Evolutionary conservation across 2,797 vertebrate genomes (phyloP).

Genomic region (Chelon auratus): DNA sequence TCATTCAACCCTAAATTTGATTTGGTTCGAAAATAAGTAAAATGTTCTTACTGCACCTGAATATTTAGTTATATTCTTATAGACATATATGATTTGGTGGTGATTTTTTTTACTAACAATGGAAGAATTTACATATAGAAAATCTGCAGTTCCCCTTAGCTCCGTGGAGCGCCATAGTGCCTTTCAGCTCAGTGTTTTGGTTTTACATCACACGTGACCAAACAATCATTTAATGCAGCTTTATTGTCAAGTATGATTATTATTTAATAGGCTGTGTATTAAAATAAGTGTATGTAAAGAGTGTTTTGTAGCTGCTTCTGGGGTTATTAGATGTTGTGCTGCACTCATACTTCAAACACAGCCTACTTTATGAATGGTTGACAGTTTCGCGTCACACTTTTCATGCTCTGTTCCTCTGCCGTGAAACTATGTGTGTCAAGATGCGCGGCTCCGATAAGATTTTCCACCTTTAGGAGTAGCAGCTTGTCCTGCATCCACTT

Average conservation of each 20-base stretch:
- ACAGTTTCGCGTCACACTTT: slow-evolving; percentile 4
- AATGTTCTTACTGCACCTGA: not conserved
- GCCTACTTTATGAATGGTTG: slow-evolving; percentile 20
- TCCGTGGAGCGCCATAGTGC: not conserved
- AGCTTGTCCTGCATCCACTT: slow-evolving; percentile 63
- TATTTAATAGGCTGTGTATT: too few species aligned
- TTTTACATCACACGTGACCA: not conserved
- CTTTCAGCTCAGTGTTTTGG: not conserved
- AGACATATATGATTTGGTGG: not conserved
- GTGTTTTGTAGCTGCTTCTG: not conserved
- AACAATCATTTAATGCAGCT: not conserved
- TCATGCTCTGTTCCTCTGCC: slow-evolving; percentile 6
- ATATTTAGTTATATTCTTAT: not conserved
- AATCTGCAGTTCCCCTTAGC: not conserved
- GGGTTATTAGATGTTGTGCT: not conserved
- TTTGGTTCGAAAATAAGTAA: not conserved
- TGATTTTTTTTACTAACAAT: not conserved
- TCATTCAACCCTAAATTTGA: too few species aligned
- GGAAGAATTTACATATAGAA: not conserved
- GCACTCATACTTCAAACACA: not conserved
- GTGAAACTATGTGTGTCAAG: slow-evolving; percentile 44
- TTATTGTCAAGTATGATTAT: not conserved
- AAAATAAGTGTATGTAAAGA: not conserved
- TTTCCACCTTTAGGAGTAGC: slow-evolving; percentile 66
- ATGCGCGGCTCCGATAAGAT: slow-evolving; percentile 49